These are phyloP conservation scores for Penaeus japonicus DNA, from an alignment of 1,140 invertebrate genomes.

Conservation along the genomic window DNA sequence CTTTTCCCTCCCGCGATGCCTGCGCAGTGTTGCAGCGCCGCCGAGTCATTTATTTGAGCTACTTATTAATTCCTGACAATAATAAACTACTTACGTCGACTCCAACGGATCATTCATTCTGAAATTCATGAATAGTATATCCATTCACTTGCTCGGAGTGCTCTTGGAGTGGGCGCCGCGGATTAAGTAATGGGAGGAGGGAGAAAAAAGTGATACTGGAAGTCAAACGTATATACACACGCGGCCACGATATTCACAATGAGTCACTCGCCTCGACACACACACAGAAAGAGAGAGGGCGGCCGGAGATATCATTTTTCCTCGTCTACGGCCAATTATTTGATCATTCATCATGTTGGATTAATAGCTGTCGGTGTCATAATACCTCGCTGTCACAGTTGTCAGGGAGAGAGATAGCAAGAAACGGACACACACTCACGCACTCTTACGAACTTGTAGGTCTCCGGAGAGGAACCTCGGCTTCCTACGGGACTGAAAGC, in stretches of 20 bases:
- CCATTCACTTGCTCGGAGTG: not conserved
- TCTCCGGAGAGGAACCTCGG: not conserved
- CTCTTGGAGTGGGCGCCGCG: not conserved
- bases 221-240: too few species aligned
- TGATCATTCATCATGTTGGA: constrained; percentile 36
- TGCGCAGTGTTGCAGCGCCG: constrained; percentile 11
- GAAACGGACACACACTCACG: too few species aligned
- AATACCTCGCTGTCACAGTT: constrained; percentile 10
- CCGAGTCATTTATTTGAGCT: constrained; percentile 35
- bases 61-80: constrained; percentile 48
- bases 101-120: constrained; percentile 14
- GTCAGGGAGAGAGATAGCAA: not conserved
- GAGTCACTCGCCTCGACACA: not conserved
- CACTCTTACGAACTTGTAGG: too few species aligned
- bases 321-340: constrained; percentile 31
- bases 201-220: too few species aligned
- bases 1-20: not conserved
- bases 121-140: not conserved
- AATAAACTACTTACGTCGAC: constrained; percentile 25
- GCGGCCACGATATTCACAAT: too few species aligned
- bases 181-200: too few species aligned
- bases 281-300: not conserved
- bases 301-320: not conserved
- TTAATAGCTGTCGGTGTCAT: constrained; percentile 17
- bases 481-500: too few species aligned